Evolutionary conservation across 2,797 vertebrate genomes (phyloP), one percentile per base, ranked within the genome.

Genomic region (Dermochelys coriacea): DNA sequence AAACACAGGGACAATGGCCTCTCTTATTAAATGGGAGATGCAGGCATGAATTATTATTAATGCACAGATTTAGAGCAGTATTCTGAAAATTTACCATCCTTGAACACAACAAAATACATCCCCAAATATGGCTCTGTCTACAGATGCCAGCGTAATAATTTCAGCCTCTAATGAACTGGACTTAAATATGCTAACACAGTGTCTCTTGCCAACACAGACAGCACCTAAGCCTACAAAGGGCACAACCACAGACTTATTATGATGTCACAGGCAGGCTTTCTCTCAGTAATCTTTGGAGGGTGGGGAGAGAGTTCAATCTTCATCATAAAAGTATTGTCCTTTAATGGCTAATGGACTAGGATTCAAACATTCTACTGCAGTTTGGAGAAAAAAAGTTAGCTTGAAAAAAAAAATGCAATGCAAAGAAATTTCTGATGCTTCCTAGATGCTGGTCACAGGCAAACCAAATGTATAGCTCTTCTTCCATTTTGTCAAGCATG

Each of bases 61-160:
- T 78, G 68, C 55, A 79, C 77, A 89, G 49, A 45, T 89, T 84
- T 83, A 88, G 82, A 92, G 82, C 55, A 11, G 8, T 82, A 52
- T 75, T 79, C 61, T 88, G 78, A 14, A 91, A 94, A 94, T 91
- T 55, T 14, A 64, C 11, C 37, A 55, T 80, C 57, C 50, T 89
- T 47, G 52, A 82, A 71, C 12, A 45, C 61, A 61, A 88, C 34
- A 21, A 80, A 80, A 80, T 71, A 82, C 45, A 74, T 25, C 61
- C 29, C 18, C 31, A 21, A 37, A 79, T 89, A 78, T 87, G 81
- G 12, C 12, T 81, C 71, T 94, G 80, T 31, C 45, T 93, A 59
- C 9, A 75, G 54, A 93, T 64, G 6, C 0, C 10, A n/a, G 54
- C 25, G 6, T 6, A 82, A 41, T 55, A 64, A 50, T 0, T 29